phyloP scores from a whole-genome alignment of 2,888 invertebrate genomes.

The Patella caerulea region DNA sequence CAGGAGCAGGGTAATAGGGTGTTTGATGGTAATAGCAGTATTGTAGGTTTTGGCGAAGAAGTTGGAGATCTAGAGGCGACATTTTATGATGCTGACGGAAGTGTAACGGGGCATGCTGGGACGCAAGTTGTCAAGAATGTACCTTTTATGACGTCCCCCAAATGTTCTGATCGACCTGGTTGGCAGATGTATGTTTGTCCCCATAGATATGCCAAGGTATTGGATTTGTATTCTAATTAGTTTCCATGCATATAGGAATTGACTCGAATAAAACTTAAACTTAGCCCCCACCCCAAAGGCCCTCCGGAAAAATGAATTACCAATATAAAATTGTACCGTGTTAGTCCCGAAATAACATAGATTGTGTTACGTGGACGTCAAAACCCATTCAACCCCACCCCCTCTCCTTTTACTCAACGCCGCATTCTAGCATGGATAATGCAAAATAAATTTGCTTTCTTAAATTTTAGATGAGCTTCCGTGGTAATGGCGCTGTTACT shows the following conservation, averaged over 20 bases:
- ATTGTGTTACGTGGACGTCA: too few species aligned
- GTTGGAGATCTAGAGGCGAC: constrained; percentile 27
- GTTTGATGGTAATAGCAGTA: constrained; percentile 23
- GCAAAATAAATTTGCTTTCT: neutral
- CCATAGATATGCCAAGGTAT: constrained; percentile 28
- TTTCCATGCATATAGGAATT: too few species aligned
- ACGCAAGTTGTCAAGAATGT: constrained; percentile 26
- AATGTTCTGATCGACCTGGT: constrained; percentile 17
- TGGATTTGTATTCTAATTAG: too few species aligned
- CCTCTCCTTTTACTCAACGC: too few species aligned
- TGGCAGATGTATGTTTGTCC: constrained; percentile 28
- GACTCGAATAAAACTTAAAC: too few species aligned
- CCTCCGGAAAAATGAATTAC: too few species aligned
- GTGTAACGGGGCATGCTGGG: constrained; percentile 22
- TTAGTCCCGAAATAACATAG: too few species aligned
- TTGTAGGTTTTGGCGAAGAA: constrained; percentile 8
- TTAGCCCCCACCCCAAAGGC: too few species aligned
- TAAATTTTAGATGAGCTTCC: neutral
- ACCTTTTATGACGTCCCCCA: constrained; percentile 26
- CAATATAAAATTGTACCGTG: too few species aligned
- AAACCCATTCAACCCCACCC: too few species aligned
- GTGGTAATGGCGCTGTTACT: neutral
- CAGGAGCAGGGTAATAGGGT: constrained; percentile 24
- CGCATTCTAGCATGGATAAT: too few species aligned
- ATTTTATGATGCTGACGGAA: constrained; percentile 28